These are phyloP conservation scores for Shinisaurus crocodilurus DNA, from an alignment of 2,113 vertebrate species.

Conservation along the genomic window DNA sequence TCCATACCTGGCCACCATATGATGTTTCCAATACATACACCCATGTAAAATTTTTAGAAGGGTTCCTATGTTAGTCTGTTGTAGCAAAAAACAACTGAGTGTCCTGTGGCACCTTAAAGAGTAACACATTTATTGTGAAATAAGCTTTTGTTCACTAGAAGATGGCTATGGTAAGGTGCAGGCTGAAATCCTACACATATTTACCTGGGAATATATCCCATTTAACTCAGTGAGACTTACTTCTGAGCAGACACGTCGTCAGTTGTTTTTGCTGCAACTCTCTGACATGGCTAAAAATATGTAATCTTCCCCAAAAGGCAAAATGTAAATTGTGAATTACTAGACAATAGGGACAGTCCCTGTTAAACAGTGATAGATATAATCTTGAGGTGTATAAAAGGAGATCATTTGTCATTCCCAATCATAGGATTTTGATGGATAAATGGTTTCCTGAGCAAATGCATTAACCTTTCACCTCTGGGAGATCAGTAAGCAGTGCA, in stretches of 20 bases:
- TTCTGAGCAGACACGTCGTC: not conserved
- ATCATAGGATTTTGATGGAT: conserved; percentile 70
- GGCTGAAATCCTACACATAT: not conserved
- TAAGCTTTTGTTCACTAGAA: no score
- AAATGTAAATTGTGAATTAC: not conserved
- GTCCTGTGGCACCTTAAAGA: no score
- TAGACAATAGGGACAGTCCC: not conserved
- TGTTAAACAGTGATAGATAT: not conserved
- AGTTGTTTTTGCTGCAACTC: not conserved
- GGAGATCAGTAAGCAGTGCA: conserved; percentile 58
- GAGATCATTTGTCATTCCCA: conserved; percentile 18
- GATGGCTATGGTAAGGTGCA: not conserved
- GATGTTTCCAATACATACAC: no score
- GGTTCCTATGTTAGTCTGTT: not conserved
- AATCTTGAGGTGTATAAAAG: conserved; percentile 71
- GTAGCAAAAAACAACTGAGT: not conserved
- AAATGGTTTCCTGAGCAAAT: conserved; percentile 68
- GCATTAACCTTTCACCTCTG: conserved; percentile 70
- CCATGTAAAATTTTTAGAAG: no score
- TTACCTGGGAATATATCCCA: not conserved
- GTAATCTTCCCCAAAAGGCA: not conserved
- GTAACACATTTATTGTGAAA: no score
- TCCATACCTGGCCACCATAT: no score
- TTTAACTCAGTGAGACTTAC: not conserved
- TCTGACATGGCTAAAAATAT: no score